Percentiles rank a stretch among this genome's conserved stretches.
Evolutionary conservation across 2,888 invertebrate species (phyloP).

Genomic region (Euzophera pinguis): DNA sequence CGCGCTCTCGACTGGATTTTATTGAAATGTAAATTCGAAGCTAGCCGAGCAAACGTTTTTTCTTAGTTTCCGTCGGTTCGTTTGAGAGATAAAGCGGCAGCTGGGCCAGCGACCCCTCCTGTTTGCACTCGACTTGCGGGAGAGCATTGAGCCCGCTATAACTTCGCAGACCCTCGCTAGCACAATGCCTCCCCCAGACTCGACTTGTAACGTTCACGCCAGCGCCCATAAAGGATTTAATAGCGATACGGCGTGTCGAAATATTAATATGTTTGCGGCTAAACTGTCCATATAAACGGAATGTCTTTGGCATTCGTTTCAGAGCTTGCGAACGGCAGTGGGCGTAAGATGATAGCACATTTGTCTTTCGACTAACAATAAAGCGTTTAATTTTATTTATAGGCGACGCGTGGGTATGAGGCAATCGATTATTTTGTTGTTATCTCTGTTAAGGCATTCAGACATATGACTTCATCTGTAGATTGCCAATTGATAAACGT

Average conservation of each 20-base stretch:
- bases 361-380: slow-evolving; percentile 72
- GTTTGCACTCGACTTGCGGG: slow-evolving; percentile 50
- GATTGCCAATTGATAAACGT: slow-evolving; percentile 15
- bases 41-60: slow-evolving; percentile 36
- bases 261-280: slow-evolving; percentile 64
- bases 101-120: slow-evolving; percentile 52
- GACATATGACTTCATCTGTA: slow-evolving; percentile 43
- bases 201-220: slow-evolving; percentile 49
- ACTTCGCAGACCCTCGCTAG: slow-evolving; percentile 44
- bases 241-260: slow-evolving; percentile 67
- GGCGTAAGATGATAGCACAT: slow-evolving; percentile 62
- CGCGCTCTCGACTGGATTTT: slow-evolving; percentile 31
- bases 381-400: slow-evolving; percentile 69
- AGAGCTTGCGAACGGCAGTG: slow-evolving; percentile 35
- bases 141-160: slow-evolving; percentile 45
- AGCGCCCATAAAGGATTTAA: slow-evolving; percentile 63
- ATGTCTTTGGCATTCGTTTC: slow-evolving; percentile 40
- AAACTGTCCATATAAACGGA: slow-evolving; percentile 47
- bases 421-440: slow-evolving; percentile 53
- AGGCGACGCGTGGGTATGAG: slow-evolving; percentile 55
- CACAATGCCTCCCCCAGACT: slow-evolving; percentile 46
- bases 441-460: slow-evolving; percentile 42
- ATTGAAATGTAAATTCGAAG: slow-evolving; percentile 54
- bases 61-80: slow-evolving; percentile 41
- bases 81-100: slow-evolving; percentile 61